Conservation (phyloP, 2,113 vertebrate species). For the Sinocyclocheilus grahami region DNA sequence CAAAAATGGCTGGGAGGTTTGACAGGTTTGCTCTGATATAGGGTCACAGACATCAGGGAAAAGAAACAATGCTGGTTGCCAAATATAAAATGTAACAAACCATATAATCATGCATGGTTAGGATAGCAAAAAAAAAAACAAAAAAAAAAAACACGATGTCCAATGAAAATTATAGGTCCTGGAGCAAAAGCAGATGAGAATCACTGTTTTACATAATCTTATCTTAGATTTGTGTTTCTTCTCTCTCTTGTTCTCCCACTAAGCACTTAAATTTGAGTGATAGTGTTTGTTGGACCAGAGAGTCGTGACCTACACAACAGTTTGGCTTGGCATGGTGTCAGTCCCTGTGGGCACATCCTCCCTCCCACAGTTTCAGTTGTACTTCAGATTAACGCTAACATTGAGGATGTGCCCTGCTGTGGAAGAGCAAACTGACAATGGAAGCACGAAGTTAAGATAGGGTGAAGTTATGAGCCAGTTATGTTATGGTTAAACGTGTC, state of each 20-base stretch:
- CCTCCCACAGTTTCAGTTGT: background rate
- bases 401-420: background rate
- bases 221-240: too few relatives aligned
- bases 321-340: conserved; percentile 5
- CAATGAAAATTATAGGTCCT: background rate
- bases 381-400: conserved; percentile 3
- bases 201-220: background rate
- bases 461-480: background rate
- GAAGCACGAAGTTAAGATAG: background rate
- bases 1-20: background rate
- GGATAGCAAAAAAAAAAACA: background rate
- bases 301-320: background rate
- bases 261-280: conserved; percentile 16
- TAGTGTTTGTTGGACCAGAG: background rate
- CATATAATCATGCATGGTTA: background rate
- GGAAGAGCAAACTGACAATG: conserved; percentile 12
- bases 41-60: background rate
- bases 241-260: background rate
- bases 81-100: background rate
- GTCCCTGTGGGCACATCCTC: background rate
- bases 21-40: background rate
- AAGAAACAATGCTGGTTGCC: background rate
- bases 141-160: background rate
- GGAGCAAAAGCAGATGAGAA: background rate
- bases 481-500: background rate